Evolutionary conservation across 2,888 invertebrate genomes (phyloP), one percentile per base, ranked within the genome.

Genomic region (Ornithoptera alexandrae): DNA sequence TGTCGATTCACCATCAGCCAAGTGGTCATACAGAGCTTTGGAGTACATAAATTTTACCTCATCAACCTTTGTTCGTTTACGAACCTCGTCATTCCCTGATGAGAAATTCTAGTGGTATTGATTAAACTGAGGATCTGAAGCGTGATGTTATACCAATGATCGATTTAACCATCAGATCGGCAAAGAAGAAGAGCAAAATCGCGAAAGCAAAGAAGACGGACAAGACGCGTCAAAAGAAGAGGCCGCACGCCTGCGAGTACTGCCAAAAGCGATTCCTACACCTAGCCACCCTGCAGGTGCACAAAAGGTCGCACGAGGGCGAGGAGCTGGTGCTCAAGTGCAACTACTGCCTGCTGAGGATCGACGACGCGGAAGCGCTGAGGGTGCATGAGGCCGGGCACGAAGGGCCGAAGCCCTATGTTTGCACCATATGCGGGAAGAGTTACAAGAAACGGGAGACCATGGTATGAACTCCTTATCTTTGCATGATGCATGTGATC

Each of bases 241-340:
- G 92, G 5, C 86, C 86, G 0, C 87, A 88, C 75, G 78, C 85
- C 0, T 92, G 92, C 73, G 85, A 86, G 66, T 91, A 79, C 72
- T 92, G 92, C 68, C 83, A 87, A 62, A 87, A 90, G 68, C 80
- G 85, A 36, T 92, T 92, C 76, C 76, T 91, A 0, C 91, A 91
- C 66, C 64, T 83, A 5, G 86, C 87, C 62, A 92, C 90, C 1
- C 67, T 92, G 50, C 82, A 88, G 71, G 85, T 90, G 0, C 91
- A 91, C 75, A 81, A 78, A 58, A 84, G 84, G 72, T 76, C 78
- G 0, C 92, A 91, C 75, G 82, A 82, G 8, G 89, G 87, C n/a
- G 85, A 87, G 10, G 74, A 76, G 0, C 71, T 82, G 0, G 77
- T 82, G 10, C 74, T 82, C 22, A 81, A 80, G 60, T 92, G 92